phyloP scores from a whole-genome alignment of 2,888 invertebrate species.

The Axea sp. region DNA sequence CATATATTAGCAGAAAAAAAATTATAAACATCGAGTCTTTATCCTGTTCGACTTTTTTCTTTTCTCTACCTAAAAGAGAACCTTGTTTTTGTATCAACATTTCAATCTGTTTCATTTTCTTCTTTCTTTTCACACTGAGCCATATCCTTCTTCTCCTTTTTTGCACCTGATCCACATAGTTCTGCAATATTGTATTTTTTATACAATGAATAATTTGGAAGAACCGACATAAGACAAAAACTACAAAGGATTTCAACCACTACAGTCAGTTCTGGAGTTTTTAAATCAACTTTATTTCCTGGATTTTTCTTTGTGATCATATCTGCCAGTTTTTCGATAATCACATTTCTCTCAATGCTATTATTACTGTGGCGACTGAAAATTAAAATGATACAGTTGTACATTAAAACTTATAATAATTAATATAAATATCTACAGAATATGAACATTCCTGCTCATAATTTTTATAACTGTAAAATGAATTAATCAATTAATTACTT shows the following conservation, averaged over 20 bases:
- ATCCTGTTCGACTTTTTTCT: no score
- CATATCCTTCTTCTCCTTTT: slow-evolving; percentile 39
- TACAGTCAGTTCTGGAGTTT: slow-evolving; percentile 87
- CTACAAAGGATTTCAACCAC: slow-evolving; percentile 91
- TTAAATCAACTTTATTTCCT: slow-evolving; percentile 88
- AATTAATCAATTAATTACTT: slow-evolving; percentile 79
- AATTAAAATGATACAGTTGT: slow-evolving; percentile 18
- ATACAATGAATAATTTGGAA: slow-evolving; percentile 88
- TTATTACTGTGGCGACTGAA: slow-evolving; percentile 86
- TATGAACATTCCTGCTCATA: no score
- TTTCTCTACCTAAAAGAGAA: no score
- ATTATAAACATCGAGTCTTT: no score
- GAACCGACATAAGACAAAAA: slow-evolving; percentile 88
- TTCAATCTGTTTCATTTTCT: no score
- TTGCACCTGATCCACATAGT: slow-evolving; percentile 70
- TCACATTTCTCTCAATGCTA: slow-evolving; percentile 84
- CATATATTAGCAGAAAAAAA: no score
- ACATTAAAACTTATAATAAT: no score
- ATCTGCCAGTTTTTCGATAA: slow-evolving; percentile 87
- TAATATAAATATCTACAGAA: slow-evolving; percentile 10
- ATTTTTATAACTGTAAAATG: no score
- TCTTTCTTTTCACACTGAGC: no score
- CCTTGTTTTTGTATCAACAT: no score
- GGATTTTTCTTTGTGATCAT: slow-evolving; percentile 85
- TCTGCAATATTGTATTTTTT: slow-evolving; percentile 93